Evolutionary conservation across 2,113 vertebrate species (phyloP), one percentile per base, ranked within the genome.

Genomic region (Sterna hirundo): DNA sequence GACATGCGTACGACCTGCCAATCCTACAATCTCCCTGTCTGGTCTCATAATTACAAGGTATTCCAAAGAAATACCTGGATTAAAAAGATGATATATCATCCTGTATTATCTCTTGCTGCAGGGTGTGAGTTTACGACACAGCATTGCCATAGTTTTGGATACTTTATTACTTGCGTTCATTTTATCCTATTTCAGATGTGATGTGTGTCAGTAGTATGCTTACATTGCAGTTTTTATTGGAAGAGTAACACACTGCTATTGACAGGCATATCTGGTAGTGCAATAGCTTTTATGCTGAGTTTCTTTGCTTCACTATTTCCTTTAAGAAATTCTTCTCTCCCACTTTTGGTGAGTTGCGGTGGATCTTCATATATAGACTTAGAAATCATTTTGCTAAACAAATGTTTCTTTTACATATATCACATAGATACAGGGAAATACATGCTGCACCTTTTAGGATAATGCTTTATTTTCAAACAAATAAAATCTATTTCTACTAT

Each of bases 1-100:
- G 72, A 51, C 62, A 34, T 54, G 27, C 65, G 66, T 44, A 38
- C 47, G 91, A 61, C 74, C 69, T 94, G 91, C 65, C 90, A 91
- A 74, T 86, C 83, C 57, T 78, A 92, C 80, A 71, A 66, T 86
- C 93, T 91, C 77, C 70, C 83, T 86, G 51, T 88, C 70, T 84
- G 14, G 87, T 76, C 87, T 77, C 86, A 93, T 97, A 97, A 97
- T 97, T 96, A 94, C 40, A 91, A 90, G 82, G 36, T 93, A 91
- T 96, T 94, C 72, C 23, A 90, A 89, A 96, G 61, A 95, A 97
- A 95, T 96, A 93, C 91, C 79, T 97, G 80, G 66, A 93, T 96
- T 93, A 91, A 86, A 93, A 94, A 94, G 40, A 58, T 74, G 66
- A 23, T 90, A 26, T 83, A 90, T 91, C 79, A 88, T 72, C 49